Percentiles rank a stretch among this genome's conserved stretches.
Conservation (phyloP, 2,797 vertebrate species). For the Tadarida brasiliensis region DNA sequence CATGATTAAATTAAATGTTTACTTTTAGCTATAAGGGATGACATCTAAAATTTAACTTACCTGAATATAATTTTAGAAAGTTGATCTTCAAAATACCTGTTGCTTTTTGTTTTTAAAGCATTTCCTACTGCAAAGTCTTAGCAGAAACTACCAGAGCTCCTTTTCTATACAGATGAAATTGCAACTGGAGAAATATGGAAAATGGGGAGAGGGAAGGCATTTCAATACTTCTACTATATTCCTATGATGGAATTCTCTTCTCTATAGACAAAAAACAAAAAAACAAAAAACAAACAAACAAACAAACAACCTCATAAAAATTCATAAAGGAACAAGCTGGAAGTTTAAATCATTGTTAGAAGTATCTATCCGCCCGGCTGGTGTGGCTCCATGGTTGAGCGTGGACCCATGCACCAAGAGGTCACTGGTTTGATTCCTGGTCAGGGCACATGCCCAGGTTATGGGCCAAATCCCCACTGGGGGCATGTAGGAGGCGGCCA, state of each 20-base stretch:
- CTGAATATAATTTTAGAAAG: conserved; percentile 43
- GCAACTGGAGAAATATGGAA: conserved; percentile 6
- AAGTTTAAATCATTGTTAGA: conserved; percentile 55
- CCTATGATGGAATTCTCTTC: conserved; percentile 24
- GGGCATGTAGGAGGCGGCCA: too few relatives aligned
- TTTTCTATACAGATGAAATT: conserved; percentile 28
- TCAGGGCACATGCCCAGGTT: too few relatives aligned
- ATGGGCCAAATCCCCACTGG: too few relatives aligned
- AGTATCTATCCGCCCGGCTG: not conserved
- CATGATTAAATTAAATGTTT: conserved; percentile 61
- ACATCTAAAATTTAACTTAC: conserved; percentile 45
- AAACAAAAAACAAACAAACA: too few relatives aligned
- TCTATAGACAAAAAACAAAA: not conserved
- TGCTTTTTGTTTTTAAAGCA: not conserved
- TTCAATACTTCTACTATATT: conserved; percentile 1
- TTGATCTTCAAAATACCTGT: conserved; percentile 28
- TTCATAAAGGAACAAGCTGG: conserved; percentile 54
- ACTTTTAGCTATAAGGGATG: conserved; percentile 46
- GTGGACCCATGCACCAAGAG: too few relatives aligned
- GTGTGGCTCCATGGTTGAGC: too few relatives aligned
- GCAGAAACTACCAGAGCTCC: not conserved
- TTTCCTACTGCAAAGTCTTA: conserved; percentile 32
- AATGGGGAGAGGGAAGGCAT: not conserved
- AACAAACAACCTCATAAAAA: conserved; percentile 45
- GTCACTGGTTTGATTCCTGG: too few relatives aligned